Percentiles rank a stretch among this genome's conserved stretches.
phyloP scores from a whole-genome alignment of 2,888 invertebrate genomes.

The Lysandra bellargus region DNA sequence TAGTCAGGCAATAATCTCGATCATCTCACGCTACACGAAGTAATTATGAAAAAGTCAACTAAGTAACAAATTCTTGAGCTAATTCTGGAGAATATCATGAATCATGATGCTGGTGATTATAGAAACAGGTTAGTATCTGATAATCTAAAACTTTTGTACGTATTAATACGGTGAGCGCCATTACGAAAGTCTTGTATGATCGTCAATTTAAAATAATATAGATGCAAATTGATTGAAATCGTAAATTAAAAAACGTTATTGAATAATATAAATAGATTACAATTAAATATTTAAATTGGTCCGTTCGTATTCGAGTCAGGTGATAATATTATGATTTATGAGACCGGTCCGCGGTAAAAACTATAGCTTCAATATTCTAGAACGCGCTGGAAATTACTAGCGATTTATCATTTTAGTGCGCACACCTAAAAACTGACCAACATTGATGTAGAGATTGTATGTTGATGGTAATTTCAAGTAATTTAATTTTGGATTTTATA shows the following conservation, averaged over 20 bases:
- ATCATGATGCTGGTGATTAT: background rate
- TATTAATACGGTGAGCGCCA: background rate
- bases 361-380: constrained; percentile 4
- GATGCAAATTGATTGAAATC: constrained; percentile 35
- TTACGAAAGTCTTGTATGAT: background rate
- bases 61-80: background rate
- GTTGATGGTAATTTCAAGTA: background rate
- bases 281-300: constrained; percentile 73
- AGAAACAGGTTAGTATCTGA: background rate
- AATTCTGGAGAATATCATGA: background rate
- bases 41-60: constrained; percentile 12
- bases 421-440: background rate
- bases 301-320: constrained; percentile 37
- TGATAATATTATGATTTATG: constrained; percentile 33
- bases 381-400: constrained; percentile 4
- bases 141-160: constrained; percentile 2
- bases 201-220: constrained; percentile 25
- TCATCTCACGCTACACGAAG: constrained; percentile 5
- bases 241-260: constrained; percentile 27
- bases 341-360: constrained; percentile 24
- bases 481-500: constrained; percentile 1
- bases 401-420: constrained; percentile 17
- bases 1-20: background rate
- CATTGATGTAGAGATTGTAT: background rate
- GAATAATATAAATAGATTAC: constrained; percentile 55